A percentile compares a stretch with the other conserved stretches of the same genome.
Evolutionary conservation across 2,797 vertebrate genomes (phyloP).

Genomic region (Manis crassicaudata): DNA sequence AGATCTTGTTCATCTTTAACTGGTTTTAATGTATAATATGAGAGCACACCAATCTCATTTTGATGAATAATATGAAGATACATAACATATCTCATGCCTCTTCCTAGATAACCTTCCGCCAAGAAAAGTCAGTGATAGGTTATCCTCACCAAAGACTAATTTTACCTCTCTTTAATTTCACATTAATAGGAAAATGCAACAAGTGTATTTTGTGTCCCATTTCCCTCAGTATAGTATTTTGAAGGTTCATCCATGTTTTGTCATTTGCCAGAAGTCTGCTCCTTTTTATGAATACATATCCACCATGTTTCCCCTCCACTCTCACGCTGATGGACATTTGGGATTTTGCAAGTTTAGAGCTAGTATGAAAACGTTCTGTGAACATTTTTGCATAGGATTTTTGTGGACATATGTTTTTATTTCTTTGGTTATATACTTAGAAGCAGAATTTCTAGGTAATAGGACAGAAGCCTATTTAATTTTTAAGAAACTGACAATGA

Average conservation of each 20-base stretch:
- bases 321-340: background rate
- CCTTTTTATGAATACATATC: background rate
- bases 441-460: background rate
- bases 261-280: background rate
- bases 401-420: background rate
- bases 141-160: background rate
- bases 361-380: background rate
- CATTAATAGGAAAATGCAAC: background rate
- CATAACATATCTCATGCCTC: background rate
- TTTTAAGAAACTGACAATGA: background rate
- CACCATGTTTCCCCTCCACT: background rate
- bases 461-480: background rate
- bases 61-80: background rate
- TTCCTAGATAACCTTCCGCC: background rate
- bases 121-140: background rate
- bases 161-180: background rate
- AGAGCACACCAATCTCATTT: background rate
- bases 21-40: background rate
- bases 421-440: background rate
- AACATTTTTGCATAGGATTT: background rate
- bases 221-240: background rate
- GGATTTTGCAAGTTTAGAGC: background rate
- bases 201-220: background rate
- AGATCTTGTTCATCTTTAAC: background rate
- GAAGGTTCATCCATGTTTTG: background rate